Conservation (phyloP, 2,113 vertebrate species). For the Acrocephalus kingi region DNA sequence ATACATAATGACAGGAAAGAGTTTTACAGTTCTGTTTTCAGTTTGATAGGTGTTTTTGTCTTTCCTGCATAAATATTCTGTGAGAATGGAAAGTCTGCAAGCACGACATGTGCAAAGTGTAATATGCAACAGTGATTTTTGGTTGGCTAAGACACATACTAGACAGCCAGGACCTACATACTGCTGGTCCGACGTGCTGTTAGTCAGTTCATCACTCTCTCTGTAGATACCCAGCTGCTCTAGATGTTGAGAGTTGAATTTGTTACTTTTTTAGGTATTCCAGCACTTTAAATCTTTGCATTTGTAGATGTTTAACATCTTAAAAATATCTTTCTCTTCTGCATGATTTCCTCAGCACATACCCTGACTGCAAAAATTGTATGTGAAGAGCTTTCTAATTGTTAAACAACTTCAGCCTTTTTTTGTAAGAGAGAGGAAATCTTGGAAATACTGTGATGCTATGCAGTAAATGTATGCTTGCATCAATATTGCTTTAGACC, state of each 20-base stretch:
- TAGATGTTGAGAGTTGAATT: neutral
- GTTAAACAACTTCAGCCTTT: neutral
- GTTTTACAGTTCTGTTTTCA: neutral
- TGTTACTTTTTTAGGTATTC: neutral
- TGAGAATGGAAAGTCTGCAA: neutral
- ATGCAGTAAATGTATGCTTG: neutral
- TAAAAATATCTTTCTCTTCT: neutral
- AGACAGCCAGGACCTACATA: neutral
- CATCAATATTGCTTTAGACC: neutral
- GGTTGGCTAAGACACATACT: neutral
- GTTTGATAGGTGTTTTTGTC: neutral
- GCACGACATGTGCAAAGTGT: neutral
- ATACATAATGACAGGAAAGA: rapidly evolving
- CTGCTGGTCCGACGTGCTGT: neutral
- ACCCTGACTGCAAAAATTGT: neutral
- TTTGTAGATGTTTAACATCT: neutral
- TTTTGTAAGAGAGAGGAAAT: neutral
- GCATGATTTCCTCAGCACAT: neutral
- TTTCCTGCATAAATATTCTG: neutral
- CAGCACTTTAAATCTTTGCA: neutral
- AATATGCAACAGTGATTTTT: neutral
- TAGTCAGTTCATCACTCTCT: neutral
- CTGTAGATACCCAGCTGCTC: neutral
- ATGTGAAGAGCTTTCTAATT: neutral
- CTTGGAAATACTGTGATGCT: neutral